A percentile compares a stretch with the other conserved stretches of the same genome.
These are phyloP conservation scores for Magallana nippona DNA, from an alignment of 2,888 invertebrate species.

Conservation along the genomic window DNA sequence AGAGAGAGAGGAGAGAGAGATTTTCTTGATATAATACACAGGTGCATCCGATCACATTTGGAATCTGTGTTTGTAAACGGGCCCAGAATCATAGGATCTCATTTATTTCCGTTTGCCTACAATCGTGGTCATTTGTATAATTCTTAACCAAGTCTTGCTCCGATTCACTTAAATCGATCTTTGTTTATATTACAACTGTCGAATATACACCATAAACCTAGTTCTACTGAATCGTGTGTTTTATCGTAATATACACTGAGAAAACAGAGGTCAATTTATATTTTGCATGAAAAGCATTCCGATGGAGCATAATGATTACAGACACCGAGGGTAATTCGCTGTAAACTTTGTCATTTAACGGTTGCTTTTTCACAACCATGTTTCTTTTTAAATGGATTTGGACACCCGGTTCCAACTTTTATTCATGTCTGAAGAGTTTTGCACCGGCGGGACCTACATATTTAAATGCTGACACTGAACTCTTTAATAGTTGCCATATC, in stretches of 20 bases:
- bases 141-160: constrained; percentile 24
- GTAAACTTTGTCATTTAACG: constrained; percentile 17
- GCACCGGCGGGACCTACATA: constrained; percentile 24
- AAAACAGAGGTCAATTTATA: constrained; percentile 13
- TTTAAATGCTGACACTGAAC: constrained; percentile 27
- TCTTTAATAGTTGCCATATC: constrained; percentile 20
- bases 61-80: constrained; percentile 29
- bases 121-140: constrained; percentile 23
- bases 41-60: constrained; percentile 8
- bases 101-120: constrained; percentile 24
- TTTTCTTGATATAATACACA: neutral
- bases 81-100: neutral
- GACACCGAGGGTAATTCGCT: constrained; percentile 9
- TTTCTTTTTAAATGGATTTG: constrained; percentile 1
- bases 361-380: constrained; percentile 24
- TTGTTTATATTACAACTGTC: constrained; percentile 29
- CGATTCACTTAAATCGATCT: constrained; percentile 15
- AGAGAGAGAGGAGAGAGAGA: neutral
- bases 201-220: constrained; percentile 15
- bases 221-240: constrained; percentile 22
- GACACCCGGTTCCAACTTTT: neutral
- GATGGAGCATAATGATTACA: constrained; percentile 25
- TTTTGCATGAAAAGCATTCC: constrained; percentile 23
- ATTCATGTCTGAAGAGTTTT: constrained; percentile 29
- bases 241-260: constrained; percentile 17